Conservation (phyloP, 2,797 vertebrate species). For the Enteromius unitaeniatus region DNA sequence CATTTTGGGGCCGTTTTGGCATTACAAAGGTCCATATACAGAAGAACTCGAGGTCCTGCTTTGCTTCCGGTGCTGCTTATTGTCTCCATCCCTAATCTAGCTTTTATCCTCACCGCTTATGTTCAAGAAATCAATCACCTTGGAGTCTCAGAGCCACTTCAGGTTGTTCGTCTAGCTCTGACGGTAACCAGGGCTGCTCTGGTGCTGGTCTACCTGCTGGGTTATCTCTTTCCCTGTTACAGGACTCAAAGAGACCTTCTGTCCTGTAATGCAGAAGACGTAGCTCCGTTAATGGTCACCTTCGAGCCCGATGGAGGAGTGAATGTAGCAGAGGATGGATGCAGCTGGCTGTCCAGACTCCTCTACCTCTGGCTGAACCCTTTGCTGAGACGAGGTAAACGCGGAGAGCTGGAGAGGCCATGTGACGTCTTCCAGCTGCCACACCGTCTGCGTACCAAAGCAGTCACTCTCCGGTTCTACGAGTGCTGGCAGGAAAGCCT, state of each 20-base stretch:
- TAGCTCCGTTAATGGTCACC: conserved; percentile 71
- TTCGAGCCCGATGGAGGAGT: conserved; percentile 60
- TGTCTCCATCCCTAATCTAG: conserved; percentile 80
- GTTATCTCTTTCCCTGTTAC: conserved; percentile 77
- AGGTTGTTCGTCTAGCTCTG: conserved; percentile 77
- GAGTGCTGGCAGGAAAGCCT: conserved; percentile 80
- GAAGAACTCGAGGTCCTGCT: conserved; percentile 80
- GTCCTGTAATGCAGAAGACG: conserved; percentile 74
- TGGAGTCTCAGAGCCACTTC: conserved; percentile 68
- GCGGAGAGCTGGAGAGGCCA: conserved; percentile 78
- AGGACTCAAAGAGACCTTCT: conserved; percentile 63
- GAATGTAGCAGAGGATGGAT: conserved; percentile 88
- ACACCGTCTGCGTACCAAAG: conserved; percentile 76
- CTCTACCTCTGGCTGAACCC: conserved; percentile 93
- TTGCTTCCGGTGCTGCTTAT: conserved; percentile 76
- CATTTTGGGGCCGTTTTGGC: conserved; percentile 80
- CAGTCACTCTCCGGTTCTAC: conserved; percentile 77
- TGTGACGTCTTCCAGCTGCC: conserved; percentile 86
- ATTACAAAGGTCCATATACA: conserved; percentile 73
- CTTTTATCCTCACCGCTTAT: conserved; percentile 81
- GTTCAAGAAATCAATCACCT: conserved; percentile 68
- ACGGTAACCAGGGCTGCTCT: conserved; percentile 75
- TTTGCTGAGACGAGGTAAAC: conserved; percentile 82
- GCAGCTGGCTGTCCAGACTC: conserved; percentile 86
- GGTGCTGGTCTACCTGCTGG: conserved; percentile 81